Conservation (phyloP, 2,113 vertebrate species). For the Setophaga coronata region DNA sequence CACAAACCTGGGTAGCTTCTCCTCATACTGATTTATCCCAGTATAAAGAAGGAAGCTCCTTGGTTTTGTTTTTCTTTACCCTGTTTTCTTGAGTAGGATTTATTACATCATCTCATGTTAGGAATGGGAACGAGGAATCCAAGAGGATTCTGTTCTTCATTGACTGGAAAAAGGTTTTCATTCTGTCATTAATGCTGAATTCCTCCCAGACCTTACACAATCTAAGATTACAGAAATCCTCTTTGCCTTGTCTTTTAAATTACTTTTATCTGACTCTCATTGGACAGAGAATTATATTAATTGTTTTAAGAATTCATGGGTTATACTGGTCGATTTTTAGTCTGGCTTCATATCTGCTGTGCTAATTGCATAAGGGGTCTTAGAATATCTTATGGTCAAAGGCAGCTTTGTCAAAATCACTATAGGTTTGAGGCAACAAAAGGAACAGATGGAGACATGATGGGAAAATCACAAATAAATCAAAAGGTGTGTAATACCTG, state of each 20-base stretch:
- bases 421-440: not conserved
- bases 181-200: not conserved
- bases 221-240: not conserved
- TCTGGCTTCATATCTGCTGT: not conserved
- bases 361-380: not conserved
- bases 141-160: not conserved
- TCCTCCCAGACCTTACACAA: not conserved
- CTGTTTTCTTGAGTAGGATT: not conserved
- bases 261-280: not conserved
- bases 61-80: not conserved
- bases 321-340: not conserved
- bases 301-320: not conserved
- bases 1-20: not conserved
- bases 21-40: not conserved
- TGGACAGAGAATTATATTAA: not conserved
- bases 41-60: not conserved
- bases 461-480: not conserved
- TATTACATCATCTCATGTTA: not conserved
- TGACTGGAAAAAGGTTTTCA: not conserved
- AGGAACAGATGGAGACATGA: accelerated
- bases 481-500: not conserved
- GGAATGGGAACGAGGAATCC: not conserved
- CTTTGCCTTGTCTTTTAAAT: not conserved
- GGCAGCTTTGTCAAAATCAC: not conserved
- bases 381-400: not conserved